Evolutionary conservation across 2,113 vertebrate species (phyloP).

Genomic region (Arenaria interpres): DNA sequence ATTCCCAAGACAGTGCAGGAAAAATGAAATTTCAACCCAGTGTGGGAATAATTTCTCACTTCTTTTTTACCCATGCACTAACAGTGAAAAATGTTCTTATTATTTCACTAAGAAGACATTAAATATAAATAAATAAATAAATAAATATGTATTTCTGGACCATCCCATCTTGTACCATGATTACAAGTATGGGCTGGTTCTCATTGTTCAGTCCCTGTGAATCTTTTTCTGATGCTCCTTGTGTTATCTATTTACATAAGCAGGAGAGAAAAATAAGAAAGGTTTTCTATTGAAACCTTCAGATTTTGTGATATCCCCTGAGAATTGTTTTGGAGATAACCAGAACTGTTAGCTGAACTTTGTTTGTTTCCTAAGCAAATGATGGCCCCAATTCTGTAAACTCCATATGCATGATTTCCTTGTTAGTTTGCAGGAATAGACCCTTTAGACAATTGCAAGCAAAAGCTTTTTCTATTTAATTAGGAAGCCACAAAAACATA

Average conservation of each 20-base stretch:
- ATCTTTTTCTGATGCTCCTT: not conserved
- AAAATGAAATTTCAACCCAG: not conserved
- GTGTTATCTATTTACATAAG: not conserved
- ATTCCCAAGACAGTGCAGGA: not conserved
- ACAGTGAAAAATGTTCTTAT: not conserved
- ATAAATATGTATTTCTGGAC: not conserved
- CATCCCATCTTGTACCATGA: not conserved
- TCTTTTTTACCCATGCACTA: not conserved
- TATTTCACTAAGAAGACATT: not conserved
- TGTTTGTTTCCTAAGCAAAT: not conserved
- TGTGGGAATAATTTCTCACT: not conserved
- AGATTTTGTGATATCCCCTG: not conserved
- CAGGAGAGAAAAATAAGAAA: not conserved
- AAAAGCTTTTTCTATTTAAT: slow-evolving; percentile 15
- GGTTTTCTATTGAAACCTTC: not conserved
- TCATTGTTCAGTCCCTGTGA: not conserved
- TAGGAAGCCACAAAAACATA: not conserved
- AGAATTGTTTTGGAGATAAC: not conserved
- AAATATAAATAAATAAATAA: not conserved
- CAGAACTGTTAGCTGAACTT: not conserved
- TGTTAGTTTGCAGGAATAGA: not conserved
- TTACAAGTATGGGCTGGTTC: not conserved
- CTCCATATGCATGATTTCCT: not conserved
- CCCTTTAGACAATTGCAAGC: not conserved
- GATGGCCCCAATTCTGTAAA: not conserved